phyloP scores from a whole-genome alignment of 2,113 vertebrate genomes.

The Chaetura pelagica region DNA sequence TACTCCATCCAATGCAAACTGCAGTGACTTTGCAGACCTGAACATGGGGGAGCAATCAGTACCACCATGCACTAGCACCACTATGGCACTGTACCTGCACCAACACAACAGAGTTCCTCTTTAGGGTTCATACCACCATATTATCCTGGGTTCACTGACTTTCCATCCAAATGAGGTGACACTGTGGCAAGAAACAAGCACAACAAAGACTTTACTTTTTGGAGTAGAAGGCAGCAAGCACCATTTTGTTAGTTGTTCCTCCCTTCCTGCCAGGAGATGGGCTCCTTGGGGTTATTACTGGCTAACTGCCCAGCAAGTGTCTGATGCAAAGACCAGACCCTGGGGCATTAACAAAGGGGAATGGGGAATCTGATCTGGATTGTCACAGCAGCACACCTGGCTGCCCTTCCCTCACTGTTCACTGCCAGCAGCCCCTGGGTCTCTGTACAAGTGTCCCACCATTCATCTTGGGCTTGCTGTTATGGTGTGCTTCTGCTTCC shows the following conservation, averaged over 20 bases:
- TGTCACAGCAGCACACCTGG: background rate
- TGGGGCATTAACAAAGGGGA: background rate
- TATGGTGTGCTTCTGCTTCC: background rate
- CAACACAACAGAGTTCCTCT: background rate
- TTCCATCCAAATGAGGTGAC: background rate
- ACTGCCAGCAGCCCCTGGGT: background rate
- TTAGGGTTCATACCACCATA: background rate
- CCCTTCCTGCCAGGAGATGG: background rate
- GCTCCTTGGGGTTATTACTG: background rate
- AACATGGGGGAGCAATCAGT: background rate
- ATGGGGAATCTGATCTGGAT: background rate
- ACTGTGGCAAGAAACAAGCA: background rate
- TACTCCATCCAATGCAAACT: background rate
- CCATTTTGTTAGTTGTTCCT: background rate
- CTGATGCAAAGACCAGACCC: background rate
- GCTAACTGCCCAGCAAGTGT: background rate
- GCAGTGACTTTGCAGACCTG: background rate
- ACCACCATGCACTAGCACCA: background rate
- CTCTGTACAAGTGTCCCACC: background rate
- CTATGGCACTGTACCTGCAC: background rate
- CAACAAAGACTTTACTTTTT: background rate
- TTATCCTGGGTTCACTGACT: background rate
- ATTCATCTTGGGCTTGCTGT: background rate
- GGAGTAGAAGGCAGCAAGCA: background rate
- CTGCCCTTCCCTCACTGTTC: background rate